Conservation (phyloP, 35 echinoderm and acorn worm genomes). For the Anneissia japonica region DNA sequence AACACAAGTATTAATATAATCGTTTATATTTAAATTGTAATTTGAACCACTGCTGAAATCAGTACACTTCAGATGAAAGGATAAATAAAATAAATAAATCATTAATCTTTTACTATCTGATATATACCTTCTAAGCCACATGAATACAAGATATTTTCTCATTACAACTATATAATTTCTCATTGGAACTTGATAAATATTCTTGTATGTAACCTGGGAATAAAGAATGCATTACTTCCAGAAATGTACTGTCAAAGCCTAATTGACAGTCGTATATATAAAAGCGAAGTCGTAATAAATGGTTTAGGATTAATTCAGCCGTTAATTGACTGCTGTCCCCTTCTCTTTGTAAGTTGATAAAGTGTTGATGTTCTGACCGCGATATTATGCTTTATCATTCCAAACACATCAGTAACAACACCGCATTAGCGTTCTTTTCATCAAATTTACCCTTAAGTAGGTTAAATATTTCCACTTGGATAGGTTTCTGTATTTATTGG, state of each 20-base stretch:
- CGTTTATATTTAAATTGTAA: too few relatives aligned
- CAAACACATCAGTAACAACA: not conserved
- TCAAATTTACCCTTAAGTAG: not conserved
- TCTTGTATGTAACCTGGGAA: not conserved
- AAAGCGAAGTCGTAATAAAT: not conserved
- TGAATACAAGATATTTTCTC: too few relatives aligned
- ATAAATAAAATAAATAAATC: too few relatives aligned
- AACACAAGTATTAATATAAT: too few relatives aligned
- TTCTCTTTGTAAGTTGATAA: not conserved
- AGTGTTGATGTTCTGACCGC: not conserved
- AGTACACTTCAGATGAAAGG: too few relatives aligned
- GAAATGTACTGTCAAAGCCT: not conserved
- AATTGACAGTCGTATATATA: not conserved
- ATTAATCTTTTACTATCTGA: too few relatives aligned
- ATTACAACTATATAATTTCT: too few relatives aligned
- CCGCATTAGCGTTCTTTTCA: not conserved
- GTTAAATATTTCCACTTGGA: not conserved
- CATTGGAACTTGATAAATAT: too few relatives aligned
- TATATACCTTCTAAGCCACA: too few relatives aligned
- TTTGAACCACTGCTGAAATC: too few relatives aligned
- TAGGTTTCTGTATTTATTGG: not conserved
- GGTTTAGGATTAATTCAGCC: not conserved
- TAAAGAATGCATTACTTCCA: not conserved
- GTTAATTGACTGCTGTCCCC: constrained; percentile 1
- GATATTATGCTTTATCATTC: not conserved